Evolutionary conservation across 2,797 vertebrate species (phyloP), one percentile per base, ranked within the genome.

Genomic region (Champsocephalus esox): DNA sequence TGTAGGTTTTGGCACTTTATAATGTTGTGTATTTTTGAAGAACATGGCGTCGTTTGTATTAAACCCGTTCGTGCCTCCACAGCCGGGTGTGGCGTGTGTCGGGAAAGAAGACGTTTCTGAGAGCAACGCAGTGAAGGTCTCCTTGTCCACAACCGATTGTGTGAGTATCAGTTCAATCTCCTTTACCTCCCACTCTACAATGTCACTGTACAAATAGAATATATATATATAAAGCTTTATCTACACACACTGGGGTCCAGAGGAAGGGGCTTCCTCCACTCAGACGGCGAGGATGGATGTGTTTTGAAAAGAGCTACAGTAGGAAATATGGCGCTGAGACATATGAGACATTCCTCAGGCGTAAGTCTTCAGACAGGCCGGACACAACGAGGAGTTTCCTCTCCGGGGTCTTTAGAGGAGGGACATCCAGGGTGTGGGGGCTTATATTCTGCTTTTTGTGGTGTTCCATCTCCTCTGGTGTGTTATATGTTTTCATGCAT

Each of bases 1-100:
- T 38, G 34, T 38, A 38, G 34, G 34, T 38, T 38, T 38, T 38
- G 34, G 7, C 2, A 8, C 34, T 38, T 38, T 38, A 38, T 38
- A 6, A 38, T 38, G 5, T 38, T 38, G 34, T 7, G 34, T 38
- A 38, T 38, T 38, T 38, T 38, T 38, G 34, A 38, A 38, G 34
- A 38, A 1, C 2, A 38, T 38, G 4, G 4, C 28, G 5, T 28
- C 8, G 34, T 38, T 38, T 38, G 34, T 38, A 38, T 38, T 38
- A 38, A 38, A 38, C 8, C 28, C 1, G 34, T 38, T 38, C 34
- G 1, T 38, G 34, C 9, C 4, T 67, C 71, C 49, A 9, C 83
- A 92, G 91, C 71, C 75, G 5, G 0, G 3, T 0, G 77, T 93
- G 50, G 9, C 5, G n/a, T 94, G 92, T 60, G 89, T 92, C 32